phyloP scores from a whole-genome alignment of 2,113 vertebrate species.

The Gasterosteus nipponicus region DNA sequence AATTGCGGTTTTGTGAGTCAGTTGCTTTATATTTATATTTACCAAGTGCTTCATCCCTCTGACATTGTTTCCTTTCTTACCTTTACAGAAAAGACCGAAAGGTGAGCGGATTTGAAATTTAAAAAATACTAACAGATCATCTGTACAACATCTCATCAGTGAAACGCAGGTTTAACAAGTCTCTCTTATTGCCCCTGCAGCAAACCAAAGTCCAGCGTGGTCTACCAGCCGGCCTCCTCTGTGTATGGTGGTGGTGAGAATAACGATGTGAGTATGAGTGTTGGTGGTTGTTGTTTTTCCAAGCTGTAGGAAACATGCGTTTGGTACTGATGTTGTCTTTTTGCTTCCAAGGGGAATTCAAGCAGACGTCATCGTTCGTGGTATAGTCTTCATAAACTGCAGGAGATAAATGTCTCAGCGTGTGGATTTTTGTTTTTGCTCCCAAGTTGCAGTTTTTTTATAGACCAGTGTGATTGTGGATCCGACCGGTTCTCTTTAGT shows the following conservation, averaged over 20 bases:
- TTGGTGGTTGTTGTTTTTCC: neutral
- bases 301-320: neutral
- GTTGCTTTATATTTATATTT: neutral
- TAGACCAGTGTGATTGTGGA: conserved; percentile 10
- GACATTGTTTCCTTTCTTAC: conserved; percentile 14
- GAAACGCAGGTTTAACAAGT: neutral
- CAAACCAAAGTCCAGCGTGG: conserved; percentile 62
- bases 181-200: conserved; percentile 39
- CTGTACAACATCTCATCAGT: neutral
- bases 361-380: conserved; percentile 84
- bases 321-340: conserved; percentile 28
- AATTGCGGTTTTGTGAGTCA: neutral
- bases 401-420: neutral
- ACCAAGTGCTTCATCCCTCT: neutral
- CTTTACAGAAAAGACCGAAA: conserved; percentile 69
- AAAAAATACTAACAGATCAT: neutral
- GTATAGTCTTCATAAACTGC: conserved; percentile 64
- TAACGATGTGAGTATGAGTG: conserved; percentile 71
- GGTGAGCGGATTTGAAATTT: conserved; percentile 63
- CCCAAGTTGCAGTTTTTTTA: conserved; percentile 23
- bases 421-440: neutral
- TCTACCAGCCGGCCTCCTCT: conserved; percentile 71
- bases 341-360: conserved; percentile 77
- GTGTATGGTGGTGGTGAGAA: conserved; percentile 61
- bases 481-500: neutral